These are phyloP conservation scores for Syngnathus scovelli DNA, from an alignment of 2,113 vertebrate genomes.

Conservation along the genomic window DNA sequence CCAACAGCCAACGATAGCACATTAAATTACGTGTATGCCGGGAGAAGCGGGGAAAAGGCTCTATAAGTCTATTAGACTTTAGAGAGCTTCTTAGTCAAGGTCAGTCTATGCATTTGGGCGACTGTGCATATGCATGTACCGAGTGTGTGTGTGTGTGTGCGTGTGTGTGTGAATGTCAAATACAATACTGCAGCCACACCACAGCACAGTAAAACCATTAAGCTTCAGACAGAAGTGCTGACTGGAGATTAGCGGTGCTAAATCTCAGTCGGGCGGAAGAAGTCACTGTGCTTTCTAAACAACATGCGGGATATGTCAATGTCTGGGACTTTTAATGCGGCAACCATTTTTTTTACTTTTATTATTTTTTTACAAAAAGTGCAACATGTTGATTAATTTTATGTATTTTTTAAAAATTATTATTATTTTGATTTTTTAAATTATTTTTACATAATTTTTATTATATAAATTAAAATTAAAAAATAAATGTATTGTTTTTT, in stretches of 20 bases:
- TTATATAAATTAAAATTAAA: too few species aligned
- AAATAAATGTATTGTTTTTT: too few species aligned
- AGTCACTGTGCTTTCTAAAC: conserved; percentile 26
- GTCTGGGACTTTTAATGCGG: conserved; percentile 13
- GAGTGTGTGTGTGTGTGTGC: conserved; percentile 11
- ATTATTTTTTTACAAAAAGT: background rate
- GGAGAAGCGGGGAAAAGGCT: conserved; percentile 20
- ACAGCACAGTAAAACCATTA: conserved; percentile 54
- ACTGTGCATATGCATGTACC: conserved; percentile 26
- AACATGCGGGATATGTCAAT: conserved; percentile 14
- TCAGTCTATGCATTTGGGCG: conserved; percentile 43
- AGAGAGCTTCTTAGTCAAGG: conserved; percentile 59
- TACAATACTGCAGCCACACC: conserved; percentile 46
- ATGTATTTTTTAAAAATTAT: background rate
- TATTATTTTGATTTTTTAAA: background rate
- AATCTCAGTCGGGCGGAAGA: conserved; percentile 38
- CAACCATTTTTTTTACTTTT: background rate
- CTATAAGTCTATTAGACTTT: conserved; percentile 53
- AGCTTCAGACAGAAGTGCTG: conserved; percentile 54
- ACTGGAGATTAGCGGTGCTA: conserved; percentile 47
- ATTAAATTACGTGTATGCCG: conserved; percentile 6
- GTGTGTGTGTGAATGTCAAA: conserved; percentile 1
- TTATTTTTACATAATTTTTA: background rate
- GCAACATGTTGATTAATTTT: conserved; percentile 6
- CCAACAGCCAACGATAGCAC: conserved; percentile 12